Evolutionary conservation across 2,888 invertebrate genomes (phyloP).

Genomic region (Punctoribates punctum): DNA sequence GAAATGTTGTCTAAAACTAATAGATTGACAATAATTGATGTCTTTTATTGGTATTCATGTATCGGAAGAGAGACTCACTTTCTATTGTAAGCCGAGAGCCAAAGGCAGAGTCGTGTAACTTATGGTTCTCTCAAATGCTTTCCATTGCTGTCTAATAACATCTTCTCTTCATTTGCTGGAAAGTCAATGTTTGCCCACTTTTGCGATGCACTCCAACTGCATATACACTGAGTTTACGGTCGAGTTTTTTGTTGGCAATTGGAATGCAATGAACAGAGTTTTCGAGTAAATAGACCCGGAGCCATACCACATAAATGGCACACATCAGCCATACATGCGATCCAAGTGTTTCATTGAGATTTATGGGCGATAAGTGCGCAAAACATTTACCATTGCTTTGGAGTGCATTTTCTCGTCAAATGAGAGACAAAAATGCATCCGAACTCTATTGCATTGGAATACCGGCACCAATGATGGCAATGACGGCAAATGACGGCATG

Average conservation of each 20-base stretch:
- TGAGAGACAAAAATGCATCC: slow-evolving; percentile 22
- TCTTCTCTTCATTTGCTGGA: background rate
- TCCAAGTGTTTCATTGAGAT: slow-evolving; percentile 18
- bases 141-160: background rate
- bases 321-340: background rate
- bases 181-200: slow-evolving; percentile 28
- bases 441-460: slow-evolving; percentile 13
- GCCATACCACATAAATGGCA: background rate
- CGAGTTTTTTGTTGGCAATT: slow-evolving; percentile 4
- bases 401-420: slow-evolving; percentile 36
- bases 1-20: background rate
- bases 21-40: no score
- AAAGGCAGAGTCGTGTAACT: background rate
- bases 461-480: background rate
- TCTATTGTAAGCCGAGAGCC: background rate
- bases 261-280: slow-evolving; percentile 30
- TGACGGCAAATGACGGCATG: background rate
- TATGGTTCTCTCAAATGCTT: background rate
- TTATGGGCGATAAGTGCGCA: slow-evolving; percentile 14
- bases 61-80: background rate
- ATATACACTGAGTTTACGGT: background rate
- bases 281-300: slow-evolving; percentile 3
- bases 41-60: no score
- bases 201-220: background rate
- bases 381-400: slow-evolving; percentile 2